These are phyloP conservation scores for Drosophila ustulata DNA, from an alignment of 2,888 invertebrate genomes.

Conservation along the genomic window DNA sequence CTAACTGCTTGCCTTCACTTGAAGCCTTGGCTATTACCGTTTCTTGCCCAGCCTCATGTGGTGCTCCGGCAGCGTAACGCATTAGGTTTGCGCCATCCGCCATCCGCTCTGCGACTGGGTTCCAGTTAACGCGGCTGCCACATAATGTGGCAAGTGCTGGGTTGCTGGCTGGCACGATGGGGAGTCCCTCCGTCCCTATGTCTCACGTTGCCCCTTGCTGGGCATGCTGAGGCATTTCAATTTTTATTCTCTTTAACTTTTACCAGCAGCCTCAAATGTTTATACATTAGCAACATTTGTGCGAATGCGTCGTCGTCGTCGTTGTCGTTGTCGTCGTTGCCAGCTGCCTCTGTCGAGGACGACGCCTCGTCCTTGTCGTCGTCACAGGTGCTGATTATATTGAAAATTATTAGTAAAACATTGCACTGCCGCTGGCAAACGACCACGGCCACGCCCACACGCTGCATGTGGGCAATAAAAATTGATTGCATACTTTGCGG, in stretches of 20 bases:
- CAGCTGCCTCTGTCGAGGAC: neutral
- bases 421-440: slow-evolving; percentile 52
- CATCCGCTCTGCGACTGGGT: slow-evolving; percentile 28
- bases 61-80: slow-evolving; percentile 52
- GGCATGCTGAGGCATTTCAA: slow-evolving; percentile 52
- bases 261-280: slow-evolving; percentile 64
- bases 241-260: slow-evolving; percentile 54
- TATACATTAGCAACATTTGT: slow-evolving; percentile 79
- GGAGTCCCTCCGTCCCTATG: neutral
- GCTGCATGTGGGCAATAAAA: slow-evolving; percentile 73
- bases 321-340: slow-evolving; percentile 13
- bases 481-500: slow-evolving; percentile 77
- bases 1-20: slow-evolving; percentile 11
- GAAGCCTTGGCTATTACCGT: slow-evolving; percentile 37
- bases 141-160: slow-evolving; percentile 43
- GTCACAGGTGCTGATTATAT: slow-evolving; percentile 79
- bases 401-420: slow-evolving; percentile 76
- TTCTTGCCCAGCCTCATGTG: slow-evolving; percentile 61
- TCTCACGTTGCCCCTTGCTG: slow-evolving; percentile 24
- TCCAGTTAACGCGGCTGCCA: slow-evolving; percentile 26
- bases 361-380: slow-evolving; percentile 31
- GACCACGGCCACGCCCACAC: slow-evolving; percentile 27
- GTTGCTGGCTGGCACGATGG: neutral
- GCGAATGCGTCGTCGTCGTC: slow-evolving; percentile 47
- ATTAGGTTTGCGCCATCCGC: slow-evolving; percentile 51